phyloP scores from a whole-genome alignment of 1,140 invertebrate genomes.

The Drosophila watanabei region DNA sequence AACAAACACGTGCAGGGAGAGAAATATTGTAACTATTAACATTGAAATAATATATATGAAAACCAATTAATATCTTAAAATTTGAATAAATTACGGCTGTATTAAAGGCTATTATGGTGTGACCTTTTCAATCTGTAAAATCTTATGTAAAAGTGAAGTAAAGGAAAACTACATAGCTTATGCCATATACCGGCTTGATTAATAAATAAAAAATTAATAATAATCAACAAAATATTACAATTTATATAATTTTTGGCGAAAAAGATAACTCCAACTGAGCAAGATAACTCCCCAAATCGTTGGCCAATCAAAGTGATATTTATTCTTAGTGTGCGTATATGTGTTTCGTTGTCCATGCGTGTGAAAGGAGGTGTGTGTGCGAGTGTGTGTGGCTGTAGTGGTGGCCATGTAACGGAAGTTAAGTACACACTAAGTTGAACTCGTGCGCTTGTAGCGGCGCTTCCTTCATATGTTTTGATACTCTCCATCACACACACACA shows the following conservation, averaged over 20 bases:
- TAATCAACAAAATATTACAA: background rate
- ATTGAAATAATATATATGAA: background rate
- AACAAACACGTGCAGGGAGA: conserved; percentile 59
- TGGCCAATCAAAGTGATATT: background rate
- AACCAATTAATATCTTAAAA: too few species aligned
- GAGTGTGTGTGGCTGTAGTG: conserved; percentile 35
- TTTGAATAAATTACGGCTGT: background rate
- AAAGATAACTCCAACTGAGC: background rate
- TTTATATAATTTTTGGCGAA: background rate
- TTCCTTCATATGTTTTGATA: conserved; percentile 83
- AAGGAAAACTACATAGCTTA: background rate
- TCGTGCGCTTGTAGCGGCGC: conserved; percentile 78
- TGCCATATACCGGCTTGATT: background rate
- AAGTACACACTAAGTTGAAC: conserved; percentile 84
- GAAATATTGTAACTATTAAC: background rate
- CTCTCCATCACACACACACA: conserved; percentile 31
- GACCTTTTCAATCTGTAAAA: background rate
- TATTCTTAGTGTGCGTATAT: conserved; percentile 25
- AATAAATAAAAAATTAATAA: background rate
- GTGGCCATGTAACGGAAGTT: conserved; percentile 81
- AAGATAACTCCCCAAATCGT: background rate
- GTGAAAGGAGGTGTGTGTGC: conserved; percentile 56
- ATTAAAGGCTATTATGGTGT: background rate
- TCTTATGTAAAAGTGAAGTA: background rate
- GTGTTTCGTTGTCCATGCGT: conserved; percentile 61